Evolutionary conservation across 2,888 invertebrate species (phyloP), one percentile per base, ranked within the genome.

Genomic region (Cataglyphis cursor): DNA sequence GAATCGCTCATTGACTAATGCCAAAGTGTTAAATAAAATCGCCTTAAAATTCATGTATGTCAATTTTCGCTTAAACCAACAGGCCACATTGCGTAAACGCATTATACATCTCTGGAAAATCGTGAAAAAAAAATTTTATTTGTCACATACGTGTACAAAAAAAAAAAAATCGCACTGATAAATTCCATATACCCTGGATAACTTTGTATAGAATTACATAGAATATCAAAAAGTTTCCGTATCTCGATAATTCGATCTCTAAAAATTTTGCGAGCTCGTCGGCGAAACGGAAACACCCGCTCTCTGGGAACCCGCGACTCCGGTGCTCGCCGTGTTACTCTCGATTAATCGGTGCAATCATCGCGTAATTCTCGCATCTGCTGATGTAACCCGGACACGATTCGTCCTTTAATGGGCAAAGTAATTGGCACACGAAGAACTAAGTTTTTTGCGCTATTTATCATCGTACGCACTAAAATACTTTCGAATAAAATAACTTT

Each of bases 261-360:
- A 31, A 68, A 66, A 66, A 4, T 15, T 41, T n/a, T 24, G 10
- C 28, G 15, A 68, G 18, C 18, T 66, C 44, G n/a, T 61, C 31
- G 3, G 21, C 44, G 54, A 68, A 59, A 68, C 6, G 21, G 18
- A 78, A 68, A 31, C 54, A 12, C 31, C 28, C n/a, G 44, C 9
- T 12, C 68, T 10, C n/a, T 41, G 31, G 41, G 70, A 78, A 78
- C 35, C 12, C 44, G 44, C 24, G 21, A 21, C 65, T 74, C 44
- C 38, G 18, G 8, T 24, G 38, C 9, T 28, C 44, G 41, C 21
- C 24, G 38, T 12, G 21, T 78, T 68, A 68, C 65, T 64, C 24
- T 76, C 70, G 70, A 78, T 78, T 78, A 70, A 78, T 78, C 59
- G 59, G 44, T 44, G 59, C 70, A 44, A 78, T 78, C 68, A 78